phyloP scores from a whole-genome alignment of 2,113 vertebrate genomes.

The Hydrochoerus hydrochaeris region DNA sequence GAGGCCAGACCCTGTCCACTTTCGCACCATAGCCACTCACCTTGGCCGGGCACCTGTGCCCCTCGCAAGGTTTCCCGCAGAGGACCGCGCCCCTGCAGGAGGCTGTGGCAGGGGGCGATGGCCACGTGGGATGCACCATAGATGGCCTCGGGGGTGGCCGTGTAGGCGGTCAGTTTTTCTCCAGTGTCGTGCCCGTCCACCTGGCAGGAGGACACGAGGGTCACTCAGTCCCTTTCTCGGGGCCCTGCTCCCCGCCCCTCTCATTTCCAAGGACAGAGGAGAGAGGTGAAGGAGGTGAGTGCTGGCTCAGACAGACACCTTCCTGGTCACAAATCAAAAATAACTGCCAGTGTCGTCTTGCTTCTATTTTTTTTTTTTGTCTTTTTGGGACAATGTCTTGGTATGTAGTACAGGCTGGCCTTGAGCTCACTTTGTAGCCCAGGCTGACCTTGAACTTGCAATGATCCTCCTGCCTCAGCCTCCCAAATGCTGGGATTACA shows the following conservation, averaged over 20 bases:
- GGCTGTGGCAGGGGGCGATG: constrained; percentile 92
- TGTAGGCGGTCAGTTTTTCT: constrained; percentile 93
- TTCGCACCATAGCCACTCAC: constrained; percentile 76
- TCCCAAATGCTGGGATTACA: too few species aligned
- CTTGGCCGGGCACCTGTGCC: constrained; percentile 87
- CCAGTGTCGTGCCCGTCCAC: constrained; percentile 89
- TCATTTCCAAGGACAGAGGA: not conserved
- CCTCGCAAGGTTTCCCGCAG: constrained; percentile 87
- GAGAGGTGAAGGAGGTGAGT: rapidly evolving
- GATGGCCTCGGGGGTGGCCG: constrained; percentile 92
- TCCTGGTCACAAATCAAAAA: not conserved
- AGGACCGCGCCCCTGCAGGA: constrained; percentile 90
- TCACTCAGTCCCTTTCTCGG: not conserved
- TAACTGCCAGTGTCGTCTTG: not conserved
- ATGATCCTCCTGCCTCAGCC: too few species aligned
- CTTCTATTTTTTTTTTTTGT: not conserved
- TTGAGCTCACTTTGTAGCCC: too few species aligned
- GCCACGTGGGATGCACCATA: constrained; percentile 93
- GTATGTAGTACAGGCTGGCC: too few species aligned
- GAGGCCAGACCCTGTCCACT: rapidly evolving
- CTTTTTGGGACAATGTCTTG: too few species aligned
- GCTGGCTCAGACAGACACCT: not conserved
- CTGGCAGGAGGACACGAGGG: constrained; percentile 82
- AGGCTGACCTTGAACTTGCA: too few species aligned
- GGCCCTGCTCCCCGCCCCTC: not conserved